Conservation (phyloP, 2,888 invertebrate genomes). For the Thera obeliscata region DNA sequence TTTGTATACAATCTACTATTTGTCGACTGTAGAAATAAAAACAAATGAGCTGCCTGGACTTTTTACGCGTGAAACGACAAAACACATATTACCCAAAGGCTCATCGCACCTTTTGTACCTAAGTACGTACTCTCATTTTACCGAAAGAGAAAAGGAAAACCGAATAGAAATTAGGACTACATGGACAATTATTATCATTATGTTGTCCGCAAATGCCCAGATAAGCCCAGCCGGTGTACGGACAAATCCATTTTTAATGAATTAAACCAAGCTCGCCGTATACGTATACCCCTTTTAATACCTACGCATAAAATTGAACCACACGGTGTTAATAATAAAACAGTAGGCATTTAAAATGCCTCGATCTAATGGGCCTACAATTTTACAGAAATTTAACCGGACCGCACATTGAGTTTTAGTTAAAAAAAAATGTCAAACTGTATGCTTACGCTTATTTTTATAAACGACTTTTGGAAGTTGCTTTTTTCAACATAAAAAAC, state of each 20-base stretch:
- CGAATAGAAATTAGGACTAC: conserved; percentile 15
- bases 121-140: not conserved
- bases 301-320: conserved; percentile 31
- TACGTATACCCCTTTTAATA: conserved; percentile 36
- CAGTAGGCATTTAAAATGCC: conserved; percentile 9
- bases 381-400: not conserved
- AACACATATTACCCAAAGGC: not conserved
- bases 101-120: not conserved
- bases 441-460: too few relatives aligned
- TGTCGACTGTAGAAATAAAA: too few relatives aligned
- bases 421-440: too few relatives aligned
- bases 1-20: too few relatives aligned
- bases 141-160: conserved; percentile 3
- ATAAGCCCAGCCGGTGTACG: conserved; percentile 31
- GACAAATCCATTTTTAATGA: conserved; percentile 45
- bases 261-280: conserved; percentile 37
- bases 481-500: too few relatives aligned
- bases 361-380: not conserved
- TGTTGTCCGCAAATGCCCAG: conserved; percentile 32
- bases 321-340: conserved; percentile 39
- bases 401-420: not conserved
- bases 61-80: not conserved
- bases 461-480: too few relatives aligned
- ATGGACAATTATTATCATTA: conserved; percentile 37
- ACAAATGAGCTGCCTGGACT: too few relatives aligned